Conservation (phyloP, 2,113 vertebrate genomes). For the Ammodytes marinus region DNA sequence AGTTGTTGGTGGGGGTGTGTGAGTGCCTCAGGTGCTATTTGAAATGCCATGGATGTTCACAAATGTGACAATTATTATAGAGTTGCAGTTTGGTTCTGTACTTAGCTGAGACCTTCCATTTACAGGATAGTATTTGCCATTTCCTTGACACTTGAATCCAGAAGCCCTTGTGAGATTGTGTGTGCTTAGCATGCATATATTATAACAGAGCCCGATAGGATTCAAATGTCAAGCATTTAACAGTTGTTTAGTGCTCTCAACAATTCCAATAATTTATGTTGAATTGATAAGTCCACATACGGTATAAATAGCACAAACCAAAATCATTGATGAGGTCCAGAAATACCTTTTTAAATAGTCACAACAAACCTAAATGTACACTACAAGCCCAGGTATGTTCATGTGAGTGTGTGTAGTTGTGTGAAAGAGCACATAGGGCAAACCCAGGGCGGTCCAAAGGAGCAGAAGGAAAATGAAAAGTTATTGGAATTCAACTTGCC, state of each 20-base stretch:
- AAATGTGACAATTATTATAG: not conserved
- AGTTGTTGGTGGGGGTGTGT: not conserved
- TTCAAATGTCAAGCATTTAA: not conserved
- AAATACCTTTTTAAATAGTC: not conserved
- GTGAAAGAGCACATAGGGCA: slow-evolving; percentile 18
- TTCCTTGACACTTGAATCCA: not conserved
- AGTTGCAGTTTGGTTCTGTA: not conserved
- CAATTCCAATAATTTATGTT: not conserved
- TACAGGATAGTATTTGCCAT: not conserved
- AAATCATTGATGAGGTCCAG: not conserved
- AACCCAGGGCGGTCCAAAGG: slow-evolving; percentile 27
- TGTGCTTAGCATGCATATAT: not conserved
- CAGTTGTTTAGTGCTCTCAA: not conserved
- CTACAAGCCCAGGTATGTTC: slow-evolving; percentile 16
- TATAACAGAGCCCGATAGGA: not conserved
- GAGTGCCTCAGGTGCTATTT: slow-evolving; percentile 28
- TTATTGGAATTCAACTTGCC: slow-evolving; percentile 48
- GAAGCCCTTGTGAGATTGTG: not conserved
- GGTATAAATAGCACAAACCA: not conserved
- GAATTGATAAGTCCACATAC: not conserved
- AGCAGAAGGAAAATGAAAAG: slow-evolving; percentile 53
- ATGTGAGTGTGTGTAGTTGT: slow-evolving; percentile 6
- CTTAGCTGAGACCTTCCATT: not conserved
- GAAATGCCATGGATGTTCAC: not conserved
- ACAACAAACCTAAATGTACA: slow-evolving; percentile 10